phyloP scores from a whole-genome alignment of 2,113 vertebrate genomes.

The Sturnus vulgaris region DNA sequence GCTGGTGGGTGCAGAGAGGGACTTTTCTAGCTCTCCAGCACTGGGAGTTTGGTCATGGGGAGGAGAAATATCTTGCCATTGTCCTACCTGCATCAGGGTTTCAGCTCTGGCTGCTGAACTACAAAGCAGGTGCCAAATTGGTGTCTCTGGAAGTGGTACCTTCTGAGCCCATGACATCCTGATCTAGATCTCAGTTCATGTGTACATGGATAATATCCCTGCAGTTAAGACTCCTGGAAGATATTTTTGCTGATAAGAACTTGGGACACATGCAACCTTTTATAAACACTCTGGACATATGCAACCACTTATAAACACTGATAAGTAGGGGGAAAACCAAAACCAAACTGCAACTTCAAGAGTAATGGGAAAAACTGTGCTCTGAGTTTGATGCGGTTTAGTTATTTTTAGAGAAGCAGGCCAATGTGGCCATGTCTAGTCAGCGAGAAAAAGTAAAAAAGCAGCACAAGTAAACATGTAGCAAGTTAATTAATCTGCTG shows the following conservation, averaged over 20 bases:
- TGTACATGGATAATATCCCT: background rate
- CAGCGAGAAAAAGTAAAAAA: background rate
- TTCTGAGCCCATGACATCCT: background rate
- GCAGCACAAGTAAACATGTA: background rate
- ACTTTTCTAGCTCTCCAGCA: background rate
- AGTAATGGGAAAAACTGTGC: background rate
- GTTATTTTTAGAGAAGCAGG: background rate
- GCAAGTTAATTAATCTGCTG: background rate
- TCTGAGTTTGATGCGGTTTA: background rate
- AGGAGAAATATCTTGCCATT: background rate
- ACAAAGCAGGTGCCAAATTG: background rate
- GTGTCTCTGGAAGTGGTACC: background rate
- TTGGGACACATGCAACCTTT: background rate
- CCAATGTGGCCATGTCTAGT: background rate
- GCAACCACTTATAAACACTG: background rate
- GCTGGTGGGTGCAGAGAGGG: background rate
- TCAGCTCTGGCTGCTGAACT: background rate
- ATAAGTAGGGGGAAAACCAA: background rate
- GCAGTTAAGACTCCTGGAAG: background rate
- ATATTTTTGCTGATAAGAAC: background rate
- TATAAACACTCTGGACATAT: background rate
- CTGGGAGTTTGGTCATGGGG: rapidly evolving
- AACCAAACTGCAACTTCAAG: background rate
- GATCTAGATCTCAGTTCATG: background rate
- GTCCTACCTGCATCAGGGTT: background rate